phyloP scores from a whole-genome alignment of 2,797 vertebrate genomes.

The Lepidocolaptes lacrymiger region DNA sequence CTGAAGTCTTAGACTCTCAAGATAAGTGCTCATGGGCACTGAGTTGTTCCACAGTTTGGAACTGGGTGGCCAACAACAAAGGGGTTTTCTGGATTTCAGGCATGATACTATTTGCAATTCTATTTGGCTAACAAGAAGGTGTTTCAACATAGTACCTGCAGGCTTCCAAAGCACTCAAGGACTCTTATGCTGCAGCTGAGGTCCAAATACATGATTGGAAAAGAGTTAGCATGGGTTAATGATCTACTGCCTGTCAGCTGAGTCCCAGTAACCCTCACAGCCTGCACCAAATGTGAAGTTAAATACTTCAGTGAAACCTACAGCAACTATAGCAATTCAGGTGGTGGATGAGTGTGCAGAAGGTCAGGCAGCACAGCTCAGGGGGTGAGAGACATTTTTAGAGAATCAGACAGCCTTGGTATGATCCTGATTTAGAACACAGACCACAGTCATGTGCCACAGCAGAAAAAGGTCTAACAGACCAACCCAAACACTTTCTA shows the following conservation, averaged over 20 bases:
- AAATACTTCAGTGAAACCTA: not conserved
- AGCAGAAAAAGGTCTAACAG: not conserved
- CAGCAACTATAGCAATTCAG: not conserved
- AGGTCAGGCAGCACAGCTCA: not conserved
- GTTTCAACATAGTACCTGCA: not conserved
- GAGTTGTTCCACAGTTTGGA: not conserved
- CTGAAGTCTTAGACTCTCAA: not conserved
- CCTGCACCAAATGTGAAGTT: not conserved
- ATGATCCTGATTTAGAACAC: not conserved
- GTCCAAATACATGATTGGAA: not conserved
- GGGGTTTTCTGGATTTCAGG: not conserved
- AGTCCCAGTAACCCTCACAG: not conserved
- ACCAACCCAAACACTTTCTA: not conserved
- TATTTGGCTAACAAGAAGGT: not conserved
- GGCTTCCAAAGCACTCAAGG: constrained; percentile 6
- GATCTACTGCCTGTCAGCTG: not conserved
- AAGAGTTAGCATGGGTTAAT: constrained; percentile 1
- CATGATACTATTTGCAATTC: not conserved
- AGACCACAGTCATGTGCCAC: not conserved
- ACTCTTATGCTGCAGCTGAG: not conserved
- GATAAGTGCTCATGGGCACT: not conserved
- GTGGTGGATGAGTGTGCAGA: not conserved
- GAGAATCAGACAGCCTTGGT: not conserved
- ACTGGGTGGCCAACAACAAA: not conserved
- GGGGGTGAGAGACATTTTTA: not conserved